phyloP scores from a whole-genome alignment of 2,888 invertebrate genomes.

The Diplolepis rosae region DNA sequence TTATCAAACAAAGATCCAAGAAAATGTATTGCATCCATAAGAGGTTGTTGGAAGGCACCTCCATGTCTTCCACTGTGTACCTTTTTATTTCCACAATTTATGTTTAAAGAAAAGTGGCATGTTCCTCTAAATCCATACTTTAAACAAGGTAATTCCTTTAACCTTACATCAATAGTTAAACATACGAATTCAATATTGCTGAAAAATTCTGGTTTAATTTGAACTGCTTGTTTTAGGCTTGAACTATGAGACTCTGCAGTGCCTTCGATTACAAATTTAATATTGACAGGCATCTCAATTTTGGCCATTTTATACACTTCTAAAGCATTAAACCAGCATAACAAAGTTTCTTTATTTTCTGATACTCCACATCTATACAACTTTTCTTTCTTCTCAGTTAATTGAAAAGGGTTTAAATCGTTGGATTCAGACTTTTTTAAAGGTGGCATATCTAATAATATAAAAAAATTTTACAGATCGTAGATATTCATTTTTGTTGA shows the following conservation, averaged over 20 bases:
- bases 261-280: conserved; percentile 57
- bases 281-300: conserved; percentile 51
- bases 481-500: background rate
- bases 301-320: conserved; percentile 47
- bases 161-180: conserved; percentile 52
- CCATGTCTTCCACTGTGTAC: conserved; percentile 53
- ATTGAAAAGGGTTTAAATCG: conserved; percentile 38
- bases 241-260: conserved; percentile 49
- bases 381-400: conserved; percentile 47
- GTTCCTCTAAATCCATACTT: conserved; percentile 56
- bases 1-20: conserved; percentile 50
- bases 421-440: conserved; percentile 14
- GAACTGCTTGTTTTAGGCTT: conserved; percentile 45
- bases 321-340: conserved; percentile 55
- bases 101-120: conserved; percentile 50
- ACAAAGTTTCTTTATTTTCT: conserved; percentile 51
- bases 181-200: conserved; percentile 51
- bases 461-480: background rate
- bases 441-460: conserved; percentile 41
- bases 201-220: conserved; percentile 50
- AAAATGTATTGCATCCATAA: conserved; percentile 49
- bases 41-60: conserved; percentile 56
- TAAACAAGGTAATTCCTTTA: conserved; percentile 50
- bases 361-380: conserved; percentile 50
- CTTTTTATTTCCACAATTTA: conserved; percentile 50